Percentiles rank a stretch among this genome's conserved stretches.
These are phyloP conservation scores for Tenthredo scrophulariae DNA, from an alignment of 2,888 invertebrate genomes.

Conservation along the genomic window DNA sequence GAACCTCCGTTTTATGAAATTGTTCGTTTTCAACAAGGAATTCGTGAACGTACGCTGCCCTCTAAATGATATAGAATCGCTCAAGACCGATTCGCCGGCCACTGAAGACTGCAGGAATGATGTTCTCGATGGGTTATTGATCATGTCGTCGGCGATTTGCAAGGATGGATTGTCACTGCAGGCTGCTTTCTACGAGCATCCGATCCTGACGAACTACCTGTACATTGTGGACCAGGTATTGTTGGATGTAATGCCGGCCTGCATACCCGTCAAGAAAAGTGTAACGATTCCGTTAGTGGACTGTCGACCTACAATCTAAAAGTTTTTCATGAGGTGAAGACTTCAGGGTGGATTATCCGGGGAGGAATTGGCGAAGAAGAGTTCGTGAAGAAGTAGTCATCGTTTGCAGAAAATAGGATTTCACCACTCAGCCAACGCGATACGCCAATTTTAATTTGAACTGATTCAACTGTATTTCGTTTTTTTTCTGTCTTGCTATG, in stretches of 20 bases:
- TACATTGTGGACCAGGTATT: conserved; percentile 21
- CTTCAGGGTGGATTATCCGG: not conserved
- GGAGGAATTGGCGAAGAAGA: not conserved
- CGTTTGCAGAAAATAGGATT: not conserved
- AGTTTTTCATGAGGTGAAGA: not conserved
- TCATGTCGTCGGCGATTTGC: conserved; percentile 49
- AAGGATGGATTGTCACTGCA: conserved; percentile 52
- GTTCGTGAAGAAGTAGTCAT: not conserved
- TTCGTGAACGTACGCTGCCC: conserved; percentile 33
- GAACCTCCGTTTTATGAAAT: conserved; percentile 49
- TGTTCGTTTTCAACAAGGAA: not conserved
- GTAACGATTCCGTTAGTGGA: too few relatives aligned
- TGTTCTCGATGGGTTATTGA: conserved; percentile 43
- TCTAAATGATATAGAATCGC: not conserved
- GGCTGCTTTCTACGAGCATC: conserved; percentile 53
- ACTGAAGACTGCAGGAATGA: conserved; percentile 7
- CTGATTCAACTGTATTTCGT: not conserved
- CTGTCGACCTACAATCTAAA: not conserved
- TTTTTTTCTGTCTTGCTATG: not conserved
- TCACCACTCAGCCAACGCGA: not conserved
- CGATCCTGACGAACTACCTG: conserved; percentile 54
- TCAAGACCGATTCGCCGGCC: not conserved
- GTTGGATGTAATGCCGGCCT: not conserved
- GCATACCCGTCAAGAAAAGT: not conserved
- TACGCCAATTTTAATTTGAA: not conserved